These are phyloP conservation scores for Tetragonula clypearis DNA, from an alignment of 1,140 invertebrate genomes.

Conservation along the genomic window DNA sequence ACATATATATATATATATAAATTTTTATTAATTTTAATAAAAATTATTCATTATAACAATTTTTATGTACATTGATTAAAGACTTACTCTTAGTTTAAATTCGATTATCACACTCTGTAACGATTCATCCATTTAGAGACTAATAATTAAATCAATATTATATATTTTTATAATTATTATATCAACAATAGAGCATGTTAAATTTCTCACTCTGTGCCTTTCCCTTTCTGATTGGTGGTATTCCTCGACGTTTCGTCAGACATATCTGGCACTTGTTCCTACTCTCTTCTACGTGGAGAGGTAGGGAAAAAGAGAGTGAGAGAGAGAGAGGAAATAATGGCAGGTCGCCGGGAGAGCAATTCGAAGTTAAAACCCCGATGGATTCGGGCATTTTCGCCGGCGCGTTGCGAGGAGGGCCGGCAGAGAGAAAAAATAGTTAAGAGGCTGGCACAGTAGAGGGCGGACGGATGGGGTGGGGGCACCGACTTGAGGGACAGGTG, in stretches of 20 bases:
- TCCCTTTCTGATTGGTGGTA: constrained; percentile 1
- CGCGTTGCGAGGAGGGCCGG: constrained; percentile 62
- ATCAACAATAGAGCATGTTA: not conserved
- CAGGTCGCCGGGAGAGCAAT: constrained; percentile 65
- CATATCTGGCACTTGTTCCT: not conserved
- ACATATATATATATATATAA: no score
- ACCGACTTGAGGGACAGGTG: constrained; percentile 79
- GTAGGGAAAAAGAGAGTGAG: not conserved
- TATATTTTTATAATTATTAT: no score
- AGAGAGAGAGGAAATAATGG: constrained; percentile 47
- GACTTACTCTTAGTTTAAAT: not conserved
- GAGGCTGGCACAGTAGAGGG: constrained; percentile 80
- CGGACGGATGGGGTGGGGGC: constrained; percentile 78
- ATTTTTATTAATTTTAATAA: constrained; percentile 16
- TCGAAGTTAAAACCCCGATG: constrained; percentile 67
- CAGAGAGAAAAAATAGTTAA: constrained; percentile 81
- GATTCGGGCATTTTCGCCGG: constrained; percentile 78
- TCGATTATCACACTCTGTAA: not conserved
- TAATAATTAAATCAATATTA: not conserved
- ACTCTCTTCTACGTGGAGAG: no score
- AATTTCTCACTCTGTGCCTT: constrained; percentile 4
- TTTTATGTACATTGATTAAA: not conserved
- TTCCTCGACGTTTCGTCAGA: not conserved
- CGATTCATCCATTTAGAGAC: not conserved
- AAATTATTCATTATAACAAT: constrained; percentile 4